Percentiles rank a stretch among this genome's conserved stretches.
Conservation (phyloP, 2,888 invertebrate species). For the Orthosia cruda region DNA sequence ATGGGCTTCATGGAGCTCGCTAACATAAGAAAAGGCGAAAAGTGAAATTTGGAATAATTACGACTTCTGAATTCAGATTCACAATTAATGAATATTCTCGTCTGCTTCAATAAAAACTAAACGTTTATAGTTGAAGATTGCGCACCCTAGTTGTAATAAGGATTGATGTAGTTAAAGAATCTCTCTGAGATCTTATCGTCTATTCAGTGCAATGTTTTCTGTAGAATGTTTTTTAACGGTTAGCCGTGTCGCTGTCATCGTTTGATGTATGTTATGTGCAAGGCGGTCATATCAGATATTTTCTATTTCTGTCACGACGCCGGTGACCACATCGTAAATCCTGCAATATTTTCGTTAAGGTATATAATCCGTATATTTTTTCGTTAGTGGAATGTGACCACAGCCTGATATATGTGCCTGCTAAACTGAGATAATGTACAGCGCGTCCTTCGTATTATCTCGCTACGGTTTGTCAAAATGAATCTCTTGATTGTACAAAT, state of each 20-base stretch:
- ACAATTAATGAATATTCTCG: slow-evolving; percentile 12
- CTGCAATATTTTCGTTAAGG: too few species aligned
- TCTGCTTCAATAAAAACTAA: slow-evolving; percentile 1
- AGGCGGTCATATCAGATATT: slow-evolving; percentile 19
- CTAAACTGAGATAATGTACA: slow-evolving; percentile 72
- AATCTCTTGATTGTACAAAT: slow-evolving; percentile 62
- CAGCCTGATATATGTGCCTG: slow-evolving; percentile 74
- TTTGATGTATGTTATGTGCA: slow-evolving; percentile 83
- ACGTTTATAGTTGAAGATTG: slow-evolving; percentile 15
- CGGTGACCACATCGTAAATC: too few species aligned
- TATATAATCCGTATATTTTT: slow-evolving; percentile 81
- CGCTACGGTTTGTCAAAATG: slow-evolving; percentile 57
- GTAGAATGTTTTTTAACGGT: slow-evolving; percentile 47
- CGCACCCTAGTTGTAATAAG: slow-evolving; percentile 21
- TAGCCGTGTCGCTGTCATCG: slow-evolving; percentile 81
- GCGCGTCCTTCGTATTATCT: slow-evolving; percentile 55
- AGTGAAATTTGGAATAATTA: neutral
- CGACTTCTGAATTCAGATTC: slow-evolving; percentile 14
- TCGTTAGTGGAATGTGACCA: slow-evolving; percentile 80
- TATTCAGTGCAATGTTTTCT: slow-evolving; percentile 27
- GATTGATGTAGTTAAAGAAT: slow-evolving; percentile 15
- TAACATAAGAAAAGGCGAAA: neutral
- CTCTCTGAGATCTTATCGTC: slow-evolving; percentile 23
- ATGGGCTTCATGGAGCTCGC: neutral
- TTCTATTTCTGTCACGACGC: too few species aligned